Percentiles rank a stretch among this genome's conserved stretches.
These are phyloP conservation scores for Oxyura jamaicensis DNA, from an alignment of 2,113 vertebrate species.

Conservation along the genomic window DNA sequence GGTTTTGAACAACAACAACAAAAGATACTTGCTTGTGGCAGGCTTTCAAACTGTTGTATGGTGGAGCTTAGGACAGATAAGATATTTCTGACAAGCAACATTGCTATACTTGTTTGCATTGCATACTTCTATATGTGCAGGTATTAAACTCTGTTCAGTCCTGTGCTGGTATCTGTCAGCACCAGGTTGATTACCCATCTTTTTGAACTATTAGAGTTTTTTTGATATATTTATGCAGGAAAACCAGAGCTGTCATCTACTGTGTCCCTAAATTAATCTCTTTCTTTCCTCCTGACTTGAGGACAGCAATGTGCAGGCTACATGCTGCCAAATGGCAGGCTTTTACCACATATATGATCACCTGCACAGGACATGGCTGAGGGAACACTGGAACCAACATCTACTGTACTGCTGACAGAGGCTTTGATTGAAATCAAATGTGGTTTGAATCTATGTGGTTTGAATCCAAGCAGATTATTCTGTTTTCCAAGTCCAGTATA, in stretches of 20 bases:
- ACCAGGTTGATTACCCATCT: neutral
- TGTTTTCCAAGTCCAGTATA: neutral
- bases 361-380: neutral
- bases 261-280: neutral
- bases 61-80: neutral
- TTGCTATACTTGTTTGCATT: neutral
- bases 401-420: neutral
- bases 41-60: neutral
- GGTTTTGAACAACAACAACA: neutral
- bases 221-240: neutral
- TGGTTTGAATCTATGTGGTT: neutral
- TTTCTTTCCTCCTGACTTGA: neutral
- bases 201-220: neutral
- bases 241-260: neutral
- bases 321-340: neutral
- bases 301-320: accelerated
- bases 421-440: neutral
- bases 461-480: neutral
- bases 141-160: neutral
- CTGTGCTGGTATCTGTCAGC: neutral
- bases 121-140: neutral
- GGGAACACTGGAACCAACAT: accelerated
- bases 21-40: neutral
- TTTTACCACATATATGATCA: accelerated
- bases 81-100: neutral